Evolutionary conservation across 2,888 invertebrate genomes (phyloP).

Genomic region (Sphaerophoria rueppellii): DNA sequence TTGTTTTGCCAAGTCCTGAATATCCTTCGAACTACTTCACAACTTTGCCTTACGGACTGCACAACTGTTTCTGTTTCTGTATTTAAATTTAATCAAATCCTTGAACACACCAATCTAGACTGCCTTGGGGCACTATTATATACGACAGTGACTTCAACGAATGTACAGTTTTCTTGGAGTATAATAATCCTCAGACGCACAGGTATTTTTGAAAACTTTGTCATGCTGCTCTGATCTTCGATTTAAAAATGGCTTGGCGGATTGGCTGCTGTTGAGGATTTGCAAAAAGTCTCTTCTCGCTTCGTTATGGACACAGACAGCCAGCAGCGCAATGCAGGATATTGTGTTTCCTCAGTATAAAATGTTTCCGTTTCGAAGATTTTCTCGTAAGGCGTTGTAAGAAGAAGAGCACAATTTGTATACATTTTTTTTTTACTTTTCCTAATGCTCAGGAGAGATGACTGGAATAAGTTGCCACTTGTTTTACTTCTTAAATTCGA

Average conservation of each 20-base stretch:
- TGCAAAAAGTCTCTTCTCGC: slow-evolving; percentile 22
- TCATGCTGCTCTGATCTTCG: slow-evolving; percentile 19
- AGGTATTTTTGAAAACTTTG: slow-evolving; percentile 54
- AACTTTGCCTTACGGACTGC: slow-evolving; percentile 14
- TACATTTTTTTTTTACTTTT: too few relatives aligned
- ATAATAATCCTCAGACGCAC: slow-evolving; percentile 9
- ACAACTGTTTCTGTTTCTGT: slow-evolving; percentile 37
- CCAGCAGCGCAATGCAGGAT: slow-evolving; percentile 47
- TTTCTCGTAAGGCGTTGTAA: slow-evolving; percentile 38
- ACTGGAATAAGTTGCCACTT: neutral
- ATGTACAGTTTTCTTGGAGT: neutral
- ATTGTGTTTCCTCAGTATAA: slow-evolving; percentile 61
- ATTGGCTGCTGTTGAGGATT: slow-evolving; percentile 45
- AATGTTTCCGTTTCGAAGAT: slow-evolving; percentile 57
- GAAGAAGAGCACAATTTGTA: neutral
- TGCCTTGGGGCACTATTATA: neutral
- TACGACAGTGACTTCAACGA: neutral
- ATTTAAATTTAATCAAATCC: slow-evolving; percentile 57
- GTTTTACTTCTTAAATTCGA: neutral
- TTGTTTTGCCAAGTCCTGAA: slow-evolving; percentile 37
- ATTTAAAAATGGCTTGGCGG: neutral
- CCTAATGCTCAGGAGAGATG: too few relatives aligned
- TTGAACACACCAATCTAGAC: slow-evolving; percentile 23
- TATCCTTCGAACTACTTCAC: slow-evolving; percentile 48
- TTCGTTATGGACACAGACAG: neutral